Percentiles rank a stretch among this genome's conserved stretches.
Evolutionary conservation across 2,797 vertebrate species (phyloP).

Genomic region (Parotocinclus haroldoi): DNA sequence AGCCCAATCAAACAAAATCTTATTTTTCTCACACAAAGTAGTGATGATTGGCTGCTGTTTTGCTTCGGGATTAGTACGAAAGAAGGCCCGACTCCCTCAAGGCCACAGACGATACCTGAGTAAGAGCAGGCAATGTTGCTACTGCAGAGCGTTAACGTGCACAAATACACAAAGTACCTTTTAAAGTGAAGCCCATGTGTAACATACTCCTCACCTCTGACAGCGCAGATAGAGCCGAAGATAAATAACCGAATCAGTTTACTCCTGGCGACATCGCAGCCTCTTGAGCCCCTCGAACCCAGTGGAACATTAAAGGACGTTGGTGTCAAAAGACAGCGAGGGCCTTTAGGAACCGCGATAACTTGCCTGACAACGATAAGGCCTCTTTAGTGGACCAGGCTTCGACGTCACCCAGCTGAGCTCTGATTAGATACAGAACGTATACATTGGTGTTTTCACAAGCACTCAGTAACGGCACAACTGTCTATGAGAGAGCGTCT

Average conservation of each 20-base stretch:
- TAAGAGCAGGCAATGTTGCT: too few species aligned
- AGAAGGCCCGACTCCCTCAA: too few species aligned
- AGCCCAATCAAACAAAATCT: too few species aligned
- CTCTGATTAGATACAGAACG: slow-evolving; percentile 63
- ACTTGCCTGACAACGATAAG: slow-evolving; percentile 63
- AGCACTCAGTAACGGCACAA: neutral
- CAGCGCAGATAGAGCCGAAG: slow-evolving; percentile 25
- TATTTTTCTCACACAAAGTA: too few species aligned
- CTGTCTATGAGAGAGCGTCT: neutral
- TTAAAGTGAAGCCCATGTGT: slow-evolving; percentile 25
- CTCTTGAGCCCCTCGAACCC: slow-evolving; percentile 39
- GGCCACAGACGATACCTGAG: too few species aligned
- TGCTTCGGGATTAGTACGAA: too few species aligned
- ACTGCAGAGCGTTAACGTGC: too few species aligned
- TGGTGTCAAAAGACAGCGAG: slow-evolving; percentile 55
- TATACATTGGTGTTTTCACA: slow-evolving; percentile 17
- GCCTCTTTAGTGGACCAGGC: slow-evolving; percentile 50
- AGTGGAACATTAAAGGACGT: slow-evolving; percentile 61
- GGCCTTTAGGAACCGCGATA: slow-evolving; percentile 64
- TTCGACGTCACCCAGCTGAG: slow-evolving; percentile 58
- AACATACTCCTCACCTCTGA: slow-evolving; percentile 42
- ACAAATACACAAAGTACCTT: slow-evolving; percentile 2
- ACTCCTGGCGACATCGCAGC: slow-evolving; percentile 29
- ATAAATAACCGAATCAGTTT: slow-evolving; percentile 18
- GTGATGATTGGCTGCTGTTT: too few species aligned